phyloP scores from a whole-genome alignment of 2,888 invertebrate genomes.

The Germaria angustata region DNA sequence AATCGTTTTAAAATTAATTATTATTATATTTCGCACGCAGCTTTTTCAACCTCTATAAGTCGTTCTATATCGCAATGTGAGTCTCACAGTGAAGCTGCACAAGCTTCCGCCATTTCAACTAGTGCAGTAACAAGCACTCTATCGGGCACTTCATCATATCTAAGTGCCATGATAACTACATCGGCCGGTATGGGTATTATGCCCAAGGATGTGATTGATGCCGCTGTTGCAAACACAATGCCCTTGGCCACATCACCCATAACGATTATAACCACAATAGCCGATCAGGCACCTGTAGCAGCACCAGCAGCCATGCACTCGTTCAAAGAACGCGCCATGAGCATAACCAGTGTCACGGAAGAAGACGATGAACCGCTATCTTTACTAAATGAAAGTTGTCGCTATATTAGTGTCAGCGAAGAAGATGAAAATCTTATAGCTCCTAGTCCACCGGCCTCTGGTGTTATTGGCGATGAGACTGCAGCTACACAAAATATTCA shows the following conservation, averaged over 20 bases:
- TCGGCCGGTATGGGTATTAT: slow-evolving; percentile 16
- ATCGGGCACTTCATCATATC: slow-evolving; percentile 19
- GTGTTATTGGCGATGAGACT: slow-evolving; percentile 6
- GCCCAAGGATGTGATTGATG: slow-evolving; percentile 65
- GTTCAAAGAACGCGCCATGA: slow-evolving; percentile 76
- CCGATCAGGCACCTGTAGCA: slow-evolving; percentile 53
- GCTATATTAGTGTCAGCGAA: slow-evolving; percentile 78
- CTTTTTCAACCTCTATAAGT: slow-evolving; percentile 69
- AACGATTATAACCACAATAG: slow-evolving; percentile 50
- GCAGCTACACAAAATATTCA: slow-evolving; percentile 27
- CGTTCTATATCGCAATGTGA: slow-evolving; percentile 70
- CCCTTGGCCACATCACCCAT: slow-evolving; percentile 57
- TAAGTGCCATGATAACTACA: slow-evolving; percentile 24
- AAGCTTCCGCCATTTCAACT: not conserved
- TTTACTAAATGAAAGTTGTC: slow-evolving; percentile 75
- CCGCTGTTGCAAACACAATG: slow-evolving; percentile 39
- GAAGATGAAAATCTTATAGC: slow-evolving; percentile 75
- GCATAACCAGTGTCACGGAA: slow-evolving; percentile 76
- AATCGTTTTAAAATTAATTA: not conserved
- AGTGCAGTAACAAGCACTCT: not conserved
- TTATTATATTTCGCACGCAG: slow-evolving; percentile 43
- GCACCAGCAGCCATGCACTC: slow-evolving; percentile 56
- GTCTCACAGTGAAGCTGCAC: slow-evolving; percentile 59
- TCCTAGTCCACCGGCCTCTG: not conserved
- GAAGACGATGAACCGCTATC: slow-evolving; percentile 77